phyloP scores from a whole-genome alignment of 30 jellyfish, hydroid and myxozoan species.

The Chironex yamaguchii region DNA sequence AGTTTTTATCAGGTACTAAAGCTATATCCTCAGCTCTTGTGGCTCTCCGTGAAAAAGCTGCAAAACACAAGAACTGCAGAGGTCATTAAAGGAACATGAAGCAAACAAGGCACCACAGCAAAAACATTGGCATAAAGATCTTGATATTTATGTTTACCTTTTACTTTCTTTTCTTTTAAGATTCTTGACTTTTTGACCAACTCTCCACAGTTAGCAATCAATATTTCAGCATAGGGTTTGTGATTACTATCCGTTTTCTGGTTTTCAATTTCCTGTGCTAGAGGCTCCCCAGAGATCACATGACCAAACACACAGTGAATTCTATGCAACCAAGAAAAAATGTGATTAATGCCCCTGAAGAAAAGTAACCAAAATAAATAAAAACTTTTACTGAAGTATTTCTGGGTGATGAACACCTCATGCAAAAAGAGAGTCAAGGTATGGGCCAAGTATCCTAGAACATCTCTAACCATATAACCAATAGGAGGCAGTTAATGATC shows the following conservation, averaged over 20 bases:
- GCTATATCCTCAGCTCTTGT: too few species aligned
- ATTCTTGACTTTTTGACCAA: conserved; percentile 83
- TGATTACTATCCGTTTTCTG: conserved; percentile 88
- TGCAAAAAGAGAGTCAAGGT: too few species aligned
- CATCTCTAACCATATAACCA: too few species aligned
- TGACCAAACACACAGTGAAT: conserved; percentile 97
- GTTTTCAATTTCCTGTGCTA: conserved; percentile 86
- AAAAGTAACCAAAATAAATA: background rate
- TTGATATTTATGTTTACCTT: background rate
- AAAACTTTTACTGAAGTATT: background rate
- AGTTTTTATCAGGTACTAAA: too few species aligned
- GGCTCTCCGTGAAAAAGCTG: too few species aligned
- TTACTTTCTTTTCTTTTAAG: background rate
- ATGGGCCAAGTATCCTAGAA: too few species aligned
- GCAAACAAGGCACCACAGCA: background rate
- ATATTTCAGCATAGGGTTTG: conserved; percentile 96
- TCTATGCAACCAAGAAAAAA: conserved; percentile 36
- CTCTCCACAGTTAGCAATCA: conserved; percentile 93
- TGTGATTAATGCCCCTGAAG: too few species aligned
- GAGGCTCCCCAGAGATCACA: conserved; percentile 89
- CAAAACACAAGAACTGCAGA: background rate
- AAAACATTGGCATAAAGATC: too few species aligned
- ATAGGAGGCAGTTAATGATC: too few species aligned
- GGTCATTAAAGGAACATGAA: background rate
- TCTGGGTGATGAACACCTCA: background rate